These are phyloP conservation scores for Cryptocephalus primarius DNA, from an alignment of 2,888 invertebrate species.

Conservation along the genomic window DNA sequence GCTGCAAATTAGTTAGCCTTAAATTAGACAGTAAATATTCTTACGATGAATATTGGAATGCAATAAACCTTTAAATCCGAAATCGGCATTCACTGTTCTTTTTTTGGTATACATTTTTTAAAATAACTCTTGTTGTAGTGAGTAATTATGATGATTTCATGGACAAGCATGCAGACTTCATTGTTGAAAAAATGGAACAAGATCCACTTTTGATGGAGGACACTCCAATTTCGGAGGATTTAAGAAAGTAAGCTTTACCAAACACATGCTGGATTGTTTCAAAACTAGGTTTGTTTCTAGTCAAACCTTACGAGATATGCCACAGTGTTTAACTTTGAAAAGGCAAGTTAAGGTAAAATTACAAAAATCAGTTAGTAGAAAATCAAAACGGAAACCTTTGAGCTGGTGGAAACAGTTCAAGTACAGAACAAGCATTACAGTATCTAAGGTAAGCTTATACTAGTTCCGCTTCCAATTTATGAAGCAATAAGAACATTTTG, in stretches of 20 bases:
- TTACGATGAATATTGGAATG: too few relatives aligned
- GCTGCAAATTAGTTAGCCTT: too few relatives aligned
- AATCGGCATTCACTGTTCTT: too few relatives aligned
- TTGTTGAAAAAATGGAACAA: constrained; percentile 54
- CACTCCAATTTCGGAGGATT: constrained; percentile 48
- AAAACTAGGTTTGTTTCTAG: constrained; percentile 19
- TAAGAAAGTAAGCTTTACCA: constrained; percentile 42
- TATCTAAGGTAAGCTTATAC: constrained; percentile 34
- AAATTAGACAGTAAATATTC: too few relatives aligned
- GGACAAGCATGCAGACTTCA: constrained; percentile 45
- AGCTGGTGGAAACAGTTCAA: constrained; percentile 46
- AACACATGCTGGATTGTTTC: not conserved
- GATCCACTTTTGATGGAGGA: constrained; percentile 55
- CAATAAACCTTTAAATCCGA: too few relatives aligned
- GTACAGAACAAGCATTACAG: constrained; percentile 46
- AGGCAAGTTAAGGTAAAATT: constrained; percentile 54
- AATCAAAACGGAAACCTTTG: constrained; percentile 43
- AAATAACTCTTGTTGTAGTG: too few relatives aligned
- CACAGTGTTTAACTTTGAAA: constrained; percentile 59
- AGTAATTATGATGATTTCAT: constrained; percentile 4
- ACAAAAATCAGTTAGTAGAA: constrained; percentile 45
- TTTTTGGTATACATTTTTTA: too few relatives aligned
- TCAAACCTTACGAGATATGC: constrained; percentile 56
- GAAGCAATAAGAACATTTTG: too few relatives aligned
- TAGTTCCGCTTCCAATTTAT: too few relatives aligned